Evolutionary conservation across 2,113 vertebrate genomes (phyloP), one percentile per base, ranked within the genome.

Genomic region (Etheostoma cragini): DNA sequence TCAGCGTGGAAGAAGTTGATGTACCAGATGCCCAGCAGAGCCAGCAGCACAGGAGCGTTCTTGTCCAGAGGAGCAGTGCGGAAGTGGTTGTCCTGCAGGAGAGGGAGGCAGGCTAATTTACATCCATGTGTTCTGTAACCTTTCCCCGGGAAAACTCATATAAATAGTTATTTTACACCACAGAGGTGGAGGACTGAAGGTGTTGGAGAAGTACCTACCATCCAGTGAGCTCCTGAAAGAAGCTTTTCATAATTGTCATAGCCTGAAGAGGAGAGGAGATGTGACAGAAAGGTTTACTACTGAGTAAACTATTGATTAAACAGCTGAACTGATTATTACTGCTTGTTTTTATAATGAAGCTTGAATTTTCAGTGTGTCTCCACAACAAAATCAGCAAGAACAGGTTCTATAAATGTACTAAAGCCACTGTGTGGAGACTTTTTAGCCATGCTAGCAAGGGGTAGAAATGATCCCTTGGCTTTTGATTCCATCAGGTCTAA

Each of bases 1-100:
- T 99, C 98, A 17, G 96, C 96, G 0, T 96, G 96, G 2, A 97
- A 99, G 94, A 95, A 97, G 94, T 99, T 98, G 90, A 97, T 97
- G 87, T 99, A 99, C 98, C 98, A 99, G 90, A 99, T 64, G 0
- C 98, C 98, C 78, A 99, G 93, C 89, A 99, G 92, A 10, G 98
- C 98, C 91, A 99, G 91, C 70, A 99, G 80, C 3, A 99, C 94
- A 0, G 98, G 98, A 26, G 93, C 91, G 0, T 99, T 99, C 91
- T 97, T 96, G 57, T 98, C 97, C 92, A 99, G 91, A 0, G 98
- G 98, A 0, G 96, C 84, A 0, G 92, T 97, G 65, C 74, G 94
- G 94, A 99, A 99, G 90, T 99, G 98, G 57, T 96, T 97, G 83
- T 99, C 98, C 98, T 99, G 61, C 4, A 82, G 45, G 26, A 54